These are phyloP conservation scores for Aplodontia rufa DNA, from an alignment of 2,113 vertebrate genomes.

Conservation along the genomic window DNA sequence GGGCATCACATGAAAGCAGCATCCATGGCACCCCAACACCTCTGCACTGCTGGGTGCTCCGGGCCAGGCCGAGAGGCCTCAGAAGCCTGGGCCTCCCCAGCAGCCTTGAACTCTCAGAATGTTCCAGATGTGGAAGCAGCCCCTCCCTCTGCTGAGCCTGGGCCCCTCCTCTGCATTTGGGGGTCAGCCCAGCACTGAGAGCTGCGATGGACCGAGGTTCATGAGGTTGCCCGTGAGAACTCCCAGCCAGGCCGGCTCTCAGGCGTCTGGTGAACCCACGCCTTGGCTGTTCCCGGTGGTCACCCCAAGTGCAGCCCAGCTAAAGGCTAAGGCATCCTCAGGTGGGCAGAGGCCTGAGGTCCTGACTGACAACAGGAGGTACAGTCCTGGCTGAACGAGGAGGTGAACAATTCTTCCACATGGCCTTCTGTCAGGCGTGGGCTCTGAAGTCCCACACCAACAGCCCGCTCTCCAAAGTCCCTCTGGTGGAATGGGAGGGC, in stretches of 20 bases:
- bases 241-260: neutral
- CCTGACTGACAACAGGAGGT: neutral
- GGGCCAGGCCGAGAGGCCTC: neutral
- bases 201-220: too few relatives aligned
- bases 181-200: too few relatives aligned
- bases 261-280: neutral
- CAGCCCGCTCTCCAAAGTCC: neutral
- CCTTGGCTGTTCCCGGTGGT: neutral
- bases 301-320: neutral
- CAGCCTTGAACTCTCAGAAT: neutral
- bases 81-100: neutral
- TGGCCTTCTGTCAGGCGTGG: too few relatives aligned
- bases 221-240: too few relatives aligned
- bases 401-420: neutral
- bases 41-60: too few relatives aligned
- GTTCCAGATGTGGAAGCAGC: neutral
- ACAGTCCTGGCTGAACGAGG: neutral
- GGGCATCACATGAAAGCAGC: accelerated
- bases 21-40: accelerated
- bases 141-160: neutral
- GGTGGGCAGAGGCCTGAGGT: neutral
- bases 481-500: neutral
- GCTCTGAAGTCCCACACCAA: neutral
- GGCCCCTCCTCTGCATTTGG: neutral
- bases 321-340: neutral